Percentiles rank a stretch among this genome's conserved stretches.
Evolutionary conservation across 2,113 vertebrate species (phyloP).

Genomic region (Apodemus sylvaticus): DNA sequence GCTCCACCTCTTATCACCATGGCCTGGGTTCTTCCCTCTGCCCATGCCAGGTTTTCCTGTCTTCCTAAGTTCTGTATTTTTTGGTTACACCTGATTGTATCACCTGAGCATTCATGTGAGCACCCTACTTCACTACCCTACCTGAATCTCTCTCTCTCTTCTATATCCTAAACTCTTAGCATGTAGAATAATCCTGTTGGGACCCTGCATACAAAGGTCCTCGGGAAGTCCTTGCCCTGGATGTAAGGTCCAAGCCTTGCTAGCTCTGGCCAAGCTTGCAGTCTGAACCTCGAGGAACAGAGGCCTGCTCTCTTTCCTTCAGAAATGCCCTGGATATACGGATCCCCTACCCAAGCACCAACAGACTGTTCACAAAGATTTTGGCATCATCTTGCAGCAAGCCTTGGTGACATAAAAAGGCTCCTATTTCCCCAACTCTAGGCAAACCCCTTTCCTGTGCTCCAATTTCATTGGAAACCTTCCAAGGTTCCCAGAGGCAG

Average conservation of each 20-base stretch:
- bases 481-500: background rate
- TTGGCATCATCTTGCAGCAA: background rate
- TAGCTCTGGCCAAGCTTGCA: background rate
- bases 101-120: background rate
- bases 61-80: background rate
- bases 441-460: background rate
- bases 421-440: background rate
- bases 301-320: background rate
- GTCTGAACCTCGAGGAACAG: background rate
- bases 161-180: background rate
- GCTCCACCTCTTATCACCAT: background rate
- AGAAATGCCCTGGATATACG: background rate
- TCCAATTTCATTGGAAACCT: background rate
- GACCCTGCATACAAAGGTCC: background rate
- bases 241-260: background rate
- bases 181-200: background rate
- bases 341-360: background rate
- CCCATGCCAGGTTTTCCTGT: background rate
- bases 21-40: background rate
- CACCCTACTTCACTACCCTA: background rate
- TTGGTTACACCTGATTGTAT: background rate
- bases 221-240: background rate
- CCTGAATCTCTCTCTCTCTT: background rate
- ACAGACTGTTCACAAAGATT: background rate
- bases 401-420: background rate